These are phyloP conservation scores for Pogonus chalceus DNA, from an alignment of 1,140 invertebrate genomes.

Conservation along the genomic window DNA sequence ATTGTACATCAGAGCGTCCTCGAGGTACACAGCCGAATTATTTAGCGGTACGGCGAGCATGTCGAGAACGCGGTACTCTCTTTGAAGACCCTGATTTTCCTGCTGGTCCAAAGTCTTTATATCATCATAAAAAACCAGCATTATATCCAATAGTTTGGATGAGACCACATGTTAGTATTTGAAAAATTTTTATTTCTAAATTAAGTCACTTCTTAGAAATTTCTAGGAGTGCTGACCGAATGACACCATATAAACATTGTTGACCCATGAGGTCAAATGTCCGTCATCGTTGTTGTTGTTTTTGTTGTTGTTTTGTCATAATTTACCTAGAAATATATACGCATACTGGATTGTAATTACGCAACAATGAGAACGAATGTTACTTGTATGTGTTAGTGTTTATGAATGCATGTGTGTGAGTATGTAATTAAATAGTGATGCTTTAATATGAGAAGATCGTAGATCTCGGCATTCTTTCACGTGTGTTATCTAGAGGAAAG, in stretches of 20 bases:
- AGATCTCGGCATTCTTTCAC: no score
- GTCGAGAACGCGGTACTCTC: conserved; percentile 45
- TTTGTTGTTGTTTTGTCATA: no score
- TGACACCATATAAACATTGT: neutral
- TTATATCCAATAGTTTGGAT: conserved; percentile 48
- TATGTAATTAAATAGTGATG: no score
- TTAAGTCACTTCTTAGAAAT: neutral
- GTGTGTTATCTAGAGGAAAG: no score
- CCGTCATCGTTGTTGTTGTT: no score
- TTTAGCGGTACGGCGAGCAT: conserved; percentile 42
- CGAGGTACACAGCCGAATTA: conserved; percentile 37
- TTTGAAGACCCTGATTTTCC: conserved; percentile 63
- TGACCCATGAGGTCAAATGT: no score
- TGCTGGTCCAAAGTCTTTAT: conserved; percentile 43
- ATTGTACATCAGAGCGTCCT: conserved; percentile 47
- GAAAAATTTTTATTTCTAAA: neutral
- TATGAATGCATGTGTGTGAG: no score
- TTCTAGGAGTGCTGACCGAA: neutral
- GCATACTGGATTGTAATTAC: no score
- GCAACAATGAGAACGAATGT: no score
- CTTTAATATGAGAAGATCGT: no score
- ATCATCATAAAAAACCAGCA: conserved; percentile 45
- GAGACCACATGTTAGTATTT: conserved; percentile 45
- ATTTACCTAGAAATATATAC: no score
- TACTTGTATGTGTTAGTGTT: no score